Conservation (phyloP, 2,888 invertebrate genomes). For the Pammene fasciana region DNA sequence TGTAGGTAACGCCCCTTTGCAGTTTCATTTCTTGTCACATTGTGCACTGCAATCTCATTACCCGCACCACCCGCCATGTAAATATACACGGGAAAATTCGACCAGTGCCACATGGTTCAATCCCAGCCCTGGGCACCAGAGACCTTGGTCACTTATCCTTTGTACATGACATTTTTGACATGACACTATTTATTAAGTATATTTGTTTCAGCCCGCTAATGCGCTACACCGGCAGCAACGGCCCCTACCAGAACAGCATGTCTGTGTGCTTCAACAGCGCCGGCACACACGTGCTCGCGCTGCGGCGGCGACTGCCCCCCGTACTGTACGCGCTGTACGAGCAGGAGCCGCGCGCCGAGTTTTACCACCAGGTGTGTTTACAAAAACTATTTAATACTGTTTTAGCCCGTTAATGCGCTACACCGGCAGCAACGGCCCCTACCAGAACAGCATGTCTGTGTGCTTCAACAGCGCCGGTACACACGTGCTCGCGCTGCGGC, state of each 20-base stretch:
- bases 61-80: no score
- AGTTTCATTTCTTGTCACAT: no score
- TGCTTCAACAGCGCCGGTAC: constrained; percentile 93
- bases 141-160: no score
- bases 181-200: no score
- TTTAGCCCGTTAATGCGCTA: no score
- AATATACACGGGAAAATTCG: no score
- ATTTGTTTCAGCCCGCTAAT: constrained; percentile 84
- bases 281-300: constrained; percentile 90
- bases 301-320: constrained; percentile 93
- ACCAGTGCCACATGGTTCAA: no score
- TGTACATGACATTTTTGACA: no score
- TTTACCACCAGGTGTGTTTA: constrained; percentile 87
- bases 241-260: constrained; percentile 90
- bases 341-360: constrained; percentile 90
- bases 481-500: constrained; percentile 91
- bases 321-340: constrained; percentile 89
- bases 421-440: constrained; percentile 47
- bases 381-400: no score
- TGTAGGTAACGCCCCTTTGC: no score
- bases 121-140: no score
- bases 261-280: constrained; percentile 93
- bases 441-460: constrained; percentile 94
- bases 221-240: constrained; percentile 86
- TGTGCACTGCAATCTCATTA: no score